Conservation (phyloP, 2,888 invertebrate species). For the Ephialtes manifestator region DNA sequence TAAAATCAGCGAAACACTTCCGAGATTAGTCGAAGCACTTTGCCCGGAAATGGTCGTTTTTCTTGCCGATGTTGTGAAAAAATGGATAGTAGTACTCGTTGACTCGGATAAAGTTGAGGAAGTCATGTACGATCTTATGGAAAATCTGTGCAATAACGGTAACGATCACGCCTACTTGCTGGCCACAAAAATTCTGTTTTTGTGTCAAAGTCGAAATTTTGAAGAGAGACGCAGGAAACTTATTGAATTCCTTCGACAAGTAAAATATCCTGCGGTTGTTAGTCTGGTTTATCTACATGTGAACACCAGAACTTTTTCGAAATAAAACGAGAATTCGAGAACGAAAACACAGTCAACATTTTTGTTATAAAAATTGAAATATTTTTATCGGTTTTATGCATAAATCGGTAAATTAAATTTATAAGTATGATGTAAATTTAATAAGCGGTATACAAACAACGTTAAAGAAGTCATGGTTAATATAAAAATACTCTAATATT, state of each 20-base stretch:
- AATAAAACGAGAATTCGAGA: background rate
- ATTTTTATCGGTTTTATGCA: too few relatives aligned
- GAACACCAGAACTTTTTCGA: slow-evolving; percentile 11
- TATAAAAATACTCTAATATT: too few relatives aligned
- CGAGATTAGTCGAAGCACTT: slow-evolving; percentile 52
- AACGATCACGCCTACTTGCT: slow-evolving; percentile 46
- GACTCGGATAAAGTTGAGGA: background rate
- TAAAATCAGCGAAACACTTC: slow-evolving; percentile 49
- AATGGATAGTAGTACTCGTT: slow-evolving; percentile 47
- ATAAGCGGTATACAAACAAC: too few relatives aligned
- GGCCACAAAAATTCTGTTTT: slow-evolving; percentile 61
- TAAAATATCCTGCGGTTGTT: slow-evolving; percentile 48
- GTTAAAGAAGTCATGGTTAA: too few relatives aligned
- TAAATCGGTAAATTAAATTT: too few relatives aligned
- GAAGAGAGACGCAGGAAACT: slow-evolving; percentile 36
- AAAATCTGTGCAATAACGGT: slow-evolving; percentile 48
- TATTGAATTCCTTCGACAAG: slow-evolving; percentile 31
- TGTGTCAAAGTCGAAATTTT: background rate
- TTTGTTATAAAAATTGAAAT: too few relatives aligned
- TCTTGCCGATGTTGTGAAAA: slow-evolving; percentile 45
- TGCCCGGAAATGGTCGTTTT: slow-evolving; percentile 50
- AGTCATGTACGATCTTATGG: slow-evolving; percentile 40
- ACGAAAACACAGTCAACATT: background rate
- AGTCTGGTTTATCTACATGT: slow-evolving; percentile 40
- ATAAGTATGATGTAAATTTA: too few relatives aligned